These are phyloP conservation scores for Eumaeus atala DNA, from an alignment of 1,140 invertebrate species.

Conservation along the genomic window DNA sequence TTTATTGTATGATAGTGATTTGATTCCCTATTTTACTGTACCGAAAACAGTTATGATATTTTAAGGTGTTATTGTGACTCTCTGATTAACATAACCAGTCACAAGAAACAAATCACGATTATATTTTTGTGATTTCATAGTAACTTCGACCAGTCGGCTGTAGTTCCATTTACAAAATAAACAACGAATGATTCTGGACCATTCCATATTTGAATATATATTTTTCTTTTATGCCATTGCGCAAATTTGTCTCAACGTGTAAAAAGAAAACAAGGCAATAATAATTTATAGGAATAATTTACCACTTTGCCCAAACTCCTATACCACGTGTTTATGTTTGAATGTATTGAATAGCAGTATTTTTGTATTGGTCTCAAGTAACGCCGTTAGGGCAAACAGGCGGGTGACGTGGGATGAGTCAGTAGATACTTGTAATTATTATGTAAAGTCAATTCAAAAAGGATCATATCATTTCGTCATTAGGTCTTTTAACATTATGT, in stretches of 20 bases:
- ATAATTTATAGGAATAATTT: background rate
- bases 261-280: conserved; percentile 1
- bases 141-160: background rate
- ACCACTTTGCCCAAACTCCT: background rate
- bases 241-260: no score
- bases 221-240: background rate
- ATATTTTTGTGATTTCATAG: conserved; percentile 3
- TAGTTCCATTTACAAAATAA: background rate
- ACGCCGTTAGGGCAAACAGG: background rate
- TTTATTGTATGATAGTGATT: no score
- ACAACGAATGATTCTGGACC: conserved; percentile 1
- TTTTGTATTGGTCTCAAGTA: conserved; percentile 4
- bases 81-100: no score
- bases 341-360: background rate
- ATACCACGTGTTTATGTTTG: background rate
- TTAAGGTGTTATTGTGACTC: no score
- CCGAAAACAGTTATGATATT: no score
- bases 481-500: background rate
- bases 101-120: background rate
- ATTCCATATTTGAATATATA: conserved; percentile 2
- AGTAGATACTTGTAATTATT: conserved; percentile 4
- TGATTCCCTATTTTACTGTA: no score
- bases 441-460: conserved; percentile 6
- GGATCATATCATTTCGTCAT: conserved; percentile 2
- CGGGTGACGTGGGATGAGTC: background rate